These are phyloP conservation scores for Myripristis murdjan DNA, from an alignment of 2,797 vertebrate species.

Conservation along the genomic window DNA sequence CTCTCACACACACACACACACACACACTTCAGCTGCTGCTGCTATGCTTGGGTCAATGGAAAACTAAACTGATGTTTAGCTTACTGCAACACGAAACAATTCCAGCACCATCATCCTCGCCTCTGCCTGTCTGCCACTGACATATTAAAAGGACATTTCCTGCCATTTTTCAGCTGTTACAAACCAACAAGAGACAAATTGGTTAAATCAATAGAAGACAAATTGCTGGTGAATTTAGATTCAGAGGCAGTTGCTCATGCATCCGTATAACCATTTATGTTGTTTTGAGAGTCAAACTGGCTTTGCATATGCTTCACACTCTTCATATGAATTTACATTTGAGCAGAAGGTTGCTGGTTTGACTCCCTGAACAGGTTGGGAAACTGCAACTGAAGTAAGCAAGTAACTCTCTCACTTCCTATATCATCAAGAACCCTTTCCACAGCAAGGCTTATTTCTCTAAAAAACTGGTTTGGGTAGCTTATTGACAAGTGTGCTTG, in stretches of 20 bases:
- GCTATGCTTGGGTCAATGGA: slow-evolving; percentile 52
- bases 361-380: too few species aligned
- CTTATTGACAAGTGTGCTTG: too few species aligned
- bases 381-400: too few species aligned
- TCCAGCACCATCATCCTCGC: slow-evolving; percentile 38
- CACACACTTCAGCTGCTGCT: slow-evolving; percentile 21
- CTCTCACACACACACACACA: slow-evolving; percentile 23
- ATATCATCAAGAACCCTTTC: too few species aligned
- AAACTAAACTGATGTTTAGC: slow-evolving; percentile 62
- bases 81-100: slow-evolving; percentile 68
- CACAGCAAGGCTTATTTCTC: too few species aligned
- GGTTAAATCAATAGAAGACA: slow-evolving; percentile 76
- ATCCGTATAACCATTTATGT: slow-evolving; percentile 16
- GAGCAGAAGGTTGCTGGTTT: too few species aligned
- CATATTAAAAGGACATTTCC: slow-evolving; percentile 84
- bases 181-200: slow-evolving; percentile 26
- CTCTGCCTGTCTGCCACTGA: slow-evolving; percentile 55
- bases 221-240: slow-evolving; percentile 58
- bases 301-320: too few species aligned
- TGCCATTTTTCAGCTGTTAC: slow-evolving; percentile 62
- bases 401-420: too few species aligned
- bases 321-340: too few species aligned
- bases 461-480: too few species aligned
- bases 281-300: slow-evolving; percentile 23
- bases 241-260: slow-evolving; percentile 8